A percentile compares a stretch with the other conserved stretches of the same genome.
These are phyloP conservation scores for Bombyx mandarina DNA, from an alignment of 1,140 invertebrate genomes.

Conservation along the genomic window DNA sequence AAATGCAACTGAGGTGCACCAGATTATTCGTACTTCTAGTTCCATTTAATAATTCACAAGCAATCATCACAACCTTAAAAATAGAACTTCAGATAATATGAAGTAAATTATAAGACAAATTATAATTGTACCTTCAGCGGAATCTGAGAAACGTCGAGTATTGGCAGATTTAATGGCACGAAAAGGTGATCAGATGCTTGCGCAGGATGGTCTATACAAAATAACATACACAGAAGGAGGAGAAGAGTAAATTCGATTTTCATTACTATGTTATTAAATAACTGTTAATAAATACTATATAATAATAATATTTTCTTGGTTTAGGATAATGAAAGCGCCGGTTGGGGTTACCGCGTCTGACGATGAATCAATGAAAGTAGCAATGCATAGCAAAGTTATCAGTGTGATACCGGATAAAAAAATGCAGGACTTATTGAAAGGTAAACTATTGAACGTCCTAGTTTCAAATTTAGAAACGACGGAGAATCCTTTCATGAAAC, in stretches of 20 bases:
- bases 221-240: conserved; percentile 36
- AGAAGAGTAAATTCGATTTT: conserved; percentile 28
- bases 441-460: conserved; percentile 7
- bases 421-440: conserved; percentile 24
- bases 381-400: conserved; percentile 22
- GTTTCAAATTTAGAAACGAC: background rate
- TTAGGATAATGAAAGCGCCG: conserved; percentile 32
- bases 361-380: conserved; percentile 18
- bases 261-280: background rate
- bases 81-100: background rate
- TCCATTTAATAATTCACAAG: too few species aligned
- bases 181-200: conserved; percentile 28
- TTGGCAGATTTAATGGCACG: conserved; percentile 38
- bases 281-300: background rate
- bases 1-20: too few species aligned
- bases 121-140: conserved; percentile 13
- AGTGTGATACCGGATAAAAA: conserved; percentile 32
- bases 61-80: too few species aligned
- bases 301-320: conserved; percentile 3
- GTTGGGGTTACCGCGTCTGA: conserved; percentile 21
- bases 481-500: background rate
- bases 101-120: conserved; percentile 3
- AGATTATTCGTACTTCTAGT: background rate
- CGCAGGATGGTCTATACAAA: conserved; percentile 31
- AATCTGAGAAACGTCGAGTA: conserved; percentile 31